Percentiles rank a stretch among this genome's conserved stretches.
Evolutionary conservation across 2,888 invertebrate species (phyloP).

Genomic region (Troglohyphantes excavatus): DNA sequence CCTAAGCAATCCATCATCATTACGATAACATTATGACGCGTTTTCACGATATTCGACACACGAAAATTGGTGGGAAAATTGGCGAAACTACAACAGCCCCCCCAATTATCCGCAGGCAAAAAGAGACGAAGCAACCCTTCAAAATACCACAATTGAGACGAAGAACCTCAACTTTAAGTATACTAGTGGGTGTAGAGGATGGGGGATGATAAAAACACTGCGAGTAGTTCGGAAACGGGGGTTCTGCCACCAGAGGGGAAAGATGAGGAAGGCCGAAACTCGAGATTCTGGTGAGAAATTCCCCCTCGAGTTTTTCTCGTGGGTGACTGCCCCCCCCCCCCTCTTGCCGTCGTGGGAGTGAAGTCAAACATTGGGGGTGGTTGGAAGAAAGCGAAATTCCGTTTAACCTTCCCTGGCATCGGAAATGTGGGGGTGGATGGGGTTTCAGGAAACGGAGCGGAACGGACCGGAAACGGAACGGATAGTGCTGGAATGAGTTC

Average conservation of each 20-base stretch:
- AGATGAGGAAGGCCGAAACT: conserved; percentile 49
- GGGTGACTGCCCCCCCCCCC: background rate
- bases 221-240: background rate
- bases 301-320: conserved; percentile 23
- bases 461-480: conserved; percentile 58
- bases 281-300: conserved; percentile 55
- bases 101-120: background rate
- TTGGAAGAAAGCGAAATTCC: conserved; percentile 49
- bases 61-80: too few species aligned
- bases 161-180: background rate
- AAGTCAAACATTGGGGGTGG: conserved; percentile 54
- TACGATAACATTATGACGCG: too few species aligned
- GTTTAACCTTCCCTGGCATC: conserved; percentile 51
- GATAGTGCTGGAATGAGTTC: conserved; percentile 15
- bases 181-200: background rate
- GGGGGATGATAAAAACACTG: background rate
- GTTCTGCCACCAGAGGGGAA: conserved; percentile 8
- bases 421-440: conserved; percentile 22
- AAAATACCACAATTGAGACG: conserved; percentile 9
- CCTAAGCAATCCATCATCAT: too few species aligned
- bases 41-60: too few species aligned
- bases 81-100: background rate
- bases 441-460: conserved; percentile 67
- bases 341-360: conserved; percentile 31
- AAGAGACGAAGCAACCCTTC: background rate